A percentile compares a stretch with the other conserved stretches of the same genome.
These are phyloP conservation scores for Eupithecia exiguata DNA, from an alignment of 2,888 invertebrate species.

Conservation along the genomic window DNA sequence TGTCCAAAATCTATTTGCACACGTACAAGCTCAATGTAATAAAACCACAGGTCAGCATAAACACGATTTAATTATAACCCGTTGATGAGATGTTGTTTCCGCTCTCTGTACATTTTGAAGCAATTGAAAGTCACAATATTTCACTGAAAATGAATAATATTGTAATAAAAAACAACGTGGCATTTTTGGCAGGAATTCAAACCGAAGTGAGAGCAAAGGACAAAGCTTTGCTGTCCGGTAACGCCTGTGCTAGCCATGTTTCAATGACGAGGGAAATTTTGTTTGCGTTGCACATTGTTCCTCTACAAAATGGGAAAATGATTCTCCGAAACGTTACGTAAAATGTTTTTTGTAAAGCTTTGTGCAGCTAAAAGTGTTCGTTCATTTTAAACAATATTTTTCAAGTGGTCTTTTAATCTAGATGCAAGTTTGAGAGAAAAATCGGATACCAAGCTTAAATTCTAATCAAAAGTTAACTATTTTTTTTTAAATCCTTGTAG, in stretches of 20 bases:
- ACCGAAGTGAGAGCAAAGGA: slow-evolving; percentile 49
- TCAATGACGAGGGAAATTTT: slow-evolving; percentile 10
- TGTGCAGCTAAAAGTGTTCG: neutral
- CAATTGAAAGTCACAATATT: slow-evolving; percentile 47
- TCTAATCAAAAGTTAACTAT: too few species aligned
- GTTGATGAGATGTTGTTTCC: slow-evolving; percentile 47
- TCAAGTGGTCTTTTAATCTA: too few species aligned
- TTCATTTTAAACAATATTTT: too few species aligned
- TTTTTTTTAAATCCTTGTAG: too few species aligned
- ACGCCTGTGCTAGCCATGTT: slow-evolving; percentile 15
- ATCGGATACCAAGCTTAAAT: too few species aligned
- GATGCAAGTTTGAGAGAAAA: too few species aligned
- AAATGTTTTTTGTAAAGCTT: neutral
- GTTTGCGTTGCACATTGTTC: slow-evolving; percentile 5
- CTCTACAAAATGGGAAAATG: neutral
- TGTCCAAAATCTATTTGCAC: slow-evolving; percentile 3
- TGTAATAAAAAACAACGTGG: slow-evolving; percentile 59
- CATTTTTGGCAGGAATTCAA: slow-evolving; percentile 71
- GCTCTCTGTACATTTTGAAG: slow-evolving; percentile 39
- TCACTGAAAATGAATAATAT: slow-evolving; percentile 48
- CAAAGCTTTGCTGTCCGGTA: slow-evolving; percentile 19
- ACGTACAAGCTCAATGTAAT: neutral
- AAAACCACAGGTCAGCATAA: slow-evolving; percentile 52
- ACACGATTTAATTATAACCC: slow-evolving; percentile 58
- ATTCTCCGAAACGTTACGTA: neutral